phyloP scores from a whole-genome alignment of 2,797 vertebrate species.

The Pseudopleuronectes americanus region DNA sequence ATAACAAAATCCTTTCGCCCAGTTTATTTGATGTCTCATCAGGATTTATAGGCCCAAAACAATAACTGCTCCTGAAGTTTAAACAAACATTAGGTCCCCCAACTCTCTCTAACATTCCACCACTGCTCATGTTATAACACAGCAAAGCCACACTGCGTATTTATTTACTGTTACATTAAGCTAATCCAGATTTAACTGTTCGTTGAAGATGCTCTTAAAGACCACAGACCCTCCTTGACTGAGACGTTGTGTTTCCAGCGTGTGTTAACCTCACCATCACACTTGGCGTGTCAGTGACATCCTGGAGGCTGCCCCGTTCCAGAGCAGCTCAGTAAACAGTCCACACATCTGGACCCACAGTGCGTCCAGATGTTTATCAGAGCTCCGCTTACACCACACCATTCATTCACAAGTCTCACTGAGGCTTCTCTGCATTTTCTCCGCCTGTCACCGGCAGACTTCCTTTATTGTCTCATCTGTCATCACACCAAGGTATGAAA shows the following conservation, averaged over 20 bases:
- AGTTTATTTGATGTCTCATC: background rate
- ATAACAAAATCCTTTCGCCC: background rate
- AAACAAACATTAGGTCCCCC: background rate
- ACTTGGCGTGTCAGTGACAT: slow-evolving; percentile 19
- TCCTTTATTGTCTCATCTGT: slow-evolving; percentile 38
- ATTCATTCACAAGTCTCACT: background rate
- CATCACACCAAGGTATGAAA: slow-evolving; percentile 11
- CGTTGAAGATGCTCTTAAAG: background rate
- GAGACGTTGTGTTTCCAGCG: background rate
- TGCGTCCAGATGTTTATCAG: slow-evolving; percentile 48
- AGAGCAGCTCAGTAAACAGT: slow-evolving; percentile 48
- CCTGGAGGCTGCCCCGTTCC: slow-evolving; percentile 38
- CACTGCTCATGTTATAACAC: slow-evolving; percentile 4
- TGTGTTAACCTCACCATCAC: slow-evolving; percentile 11
- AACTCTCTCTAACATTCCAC: background rate
- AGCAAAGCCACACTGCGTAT: background rate
- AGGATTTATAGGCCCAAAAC: background rate
- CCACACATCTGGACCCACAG: slow-evolving; percentile 1
- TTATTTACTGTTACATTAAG: slow-evolving; percentile 8
- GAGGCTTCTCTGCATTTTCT: slow-evolving; percentile 52
- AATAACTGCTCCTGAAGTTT: background rate
- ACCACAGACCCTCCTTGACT: background rate
- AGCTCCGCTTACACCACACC: slow-evolving; percentile 11
- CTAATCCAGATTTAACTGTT: slow-evolving; percentile 7
- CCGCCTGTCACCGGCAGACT: slow-evolving; percentile 47